Evolutionary conservation across 2,113 vertebrate species (phyloP), one percentile per base, ranked within the genome.

Genomic region (Heterochromis multidens): DNA sequence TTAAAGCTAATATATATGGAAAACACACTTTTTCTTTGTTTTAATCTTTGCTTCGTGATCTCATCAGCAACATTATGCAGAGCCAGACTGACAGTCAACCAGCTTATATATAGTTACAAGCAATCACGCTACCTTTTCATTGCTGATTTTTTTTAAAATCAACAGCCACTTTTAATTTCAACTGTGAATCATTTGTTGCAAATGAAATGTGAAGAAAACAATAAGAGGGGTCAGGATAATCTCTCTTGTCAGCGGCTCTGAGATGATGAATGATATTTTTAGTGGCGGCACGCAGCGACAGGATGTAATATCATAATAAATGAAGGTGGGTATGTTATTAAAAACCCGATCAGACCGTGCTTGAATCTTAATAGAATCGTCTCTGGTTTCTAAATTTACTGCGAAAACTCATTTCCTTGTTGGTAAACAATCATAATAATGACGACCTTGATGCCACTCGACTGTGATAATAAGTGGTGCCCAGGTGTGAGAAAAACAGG

Each of bases 401-500:
- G 25, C 83, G 77, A 90, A 92, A 88, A 79, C 60, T 82, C 4
- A 91, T 91, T 92, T 92, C 70, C 78, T 83, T 23, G 77, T 79
- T 25, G 23, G 79, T 85, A 88, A 91, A 89, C 85, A 90, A 80
- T 63, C 57, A 33, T 23, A 86, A 77, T 62, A 35, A 23, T 21
- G 61, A 65, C 6, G 58, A 16, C 59, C 35, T 7, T 23, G 77
- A 87, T 4, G 59, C 37, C 0, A 4, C 14, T 74, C 61, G 46
- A 17, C 29, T 43, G 77, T 63, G 80, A 74, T 67, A 77, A 67
- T 80, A 57, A 54, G n/a, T 31, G 82, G 59, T 43, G n/a, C 31
- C 23, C 54, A 79, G 86, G 83, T 78, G 60, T 60, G 57, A 85
- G 52, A 25, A 6, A 59, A 86, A n/a, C 59, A 78, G 56, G 19